Evolutionary conservation across 2,113 vertebrate genomes (phyloP), one percentile per base, ranked within the genome.

Genomic region (Pteronura brasiliensis): DNA sequence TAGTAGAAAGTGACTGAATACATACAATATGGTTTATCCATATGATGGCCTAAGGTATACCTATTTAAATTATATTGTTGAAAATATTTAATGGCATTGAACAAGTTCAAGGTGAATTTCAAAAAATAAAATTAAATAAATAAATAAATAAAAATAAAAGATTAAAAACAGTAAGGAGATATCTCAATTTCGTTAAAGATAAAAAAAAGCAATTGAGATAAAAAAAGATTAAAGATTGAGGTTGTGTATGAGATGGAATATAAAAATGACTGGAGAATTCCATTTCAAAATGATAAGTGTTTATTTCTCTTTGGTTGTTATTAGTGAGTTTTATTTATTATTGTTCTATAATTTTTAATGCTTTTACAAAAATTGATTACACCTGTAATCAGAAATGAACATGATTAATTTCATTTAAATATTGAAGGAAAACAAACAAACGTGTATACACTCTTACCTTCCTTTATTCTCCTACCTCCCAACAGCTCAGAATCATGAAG

Each of bases 81-180:
- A 84, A 87, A 95, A 84, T 91, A 88, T 42, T 95, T 93, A 93
- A 91, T 76, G 21, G 17, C 20, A 83, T 44, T 74, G 86, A 91
- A 71, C 29, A 84, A 71, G 23, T 90, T 86, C 36, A 95, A 88
- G 27, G 21, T 96, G 63, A 96, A 92, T 76, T 95, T 13, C 13
- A 93, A 87, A 92, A 80, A 52, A 77, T 84, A 67, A 94, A 49
- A 39, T 84, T 17, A 17, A 52, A 52, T 52, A 52, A 55, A 55
- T 55, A 55, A 17, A 55, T 55, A 55, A 55, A 55, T 18, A 55
- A 18, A 55, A 55, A 52, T 52, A 52, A 17, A 55, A 55, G 17
- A 55, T 55, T 52, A 1, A 3, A 55, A 55, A 57, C 57, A 57
- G 57, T 74, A 83, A 86, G 39, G 47, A 44, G 23, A 20, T 15